Evolutionary conservation across 2,888 invertebrate genomes (phyloP).

Genomic region (Myopa tessellatipennis): DNA sequence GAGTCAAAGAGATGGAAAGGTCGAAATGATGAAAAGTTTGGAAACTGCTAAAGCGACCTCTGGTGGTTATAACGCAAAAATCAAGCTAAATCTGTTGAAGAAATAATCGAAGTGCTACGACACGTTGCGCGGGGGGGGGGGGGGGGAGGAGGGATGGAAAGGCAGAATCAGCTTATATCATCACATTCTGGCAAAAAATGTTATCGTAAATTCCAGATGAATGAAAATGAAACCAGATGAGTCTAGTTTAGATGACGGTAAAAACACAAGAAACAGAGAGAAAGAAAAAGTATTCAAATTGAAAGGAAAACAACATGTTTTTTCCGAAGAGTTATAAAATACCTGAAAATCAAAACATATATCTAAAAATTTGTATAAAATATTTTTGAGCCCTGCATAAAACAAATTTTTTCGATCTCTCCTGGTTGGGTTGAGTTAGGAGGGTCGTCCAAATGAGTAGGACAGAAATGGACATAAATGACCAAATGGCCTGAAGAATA

Average conservation of each 20-base stretch:
- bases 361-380: too few species aligned
- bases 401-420: too few species aligned
- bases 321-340: too few species aligned
- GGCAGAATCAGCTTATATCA: neutral
- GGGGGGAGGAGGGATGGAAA: neutral
- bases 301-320: too few species aligned
- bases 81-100: constrained; percentile 10
- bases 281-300: neutral
- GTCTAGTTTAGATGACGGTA: too few species aligned
- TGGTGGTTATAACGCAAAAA: constrained; percentile 11
- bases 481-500: too few species aligned
- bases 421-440: too few species aligned
- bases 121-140: neutral
- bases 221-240: too few species aligned
- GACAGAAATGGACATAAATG: too few species aligned
- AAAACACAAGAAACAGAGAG: neutral
- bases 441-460: too few species aligned
- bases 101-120: constrained; percentile 17
- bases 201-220: neutral
- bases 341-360: too few species aligned
- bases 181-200: neutral
- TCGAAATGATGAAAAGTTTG: constrained; percentile 6
- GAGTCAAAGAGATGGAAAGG: neutral
- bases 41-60: constrained; percentile 29
- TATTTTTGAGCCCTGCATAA: too few species aligned